Evolutionary conservation across 2,113 vertebrate species (phyloP).

Genomic region (Dolichallabes microphthalmus): DNA sequence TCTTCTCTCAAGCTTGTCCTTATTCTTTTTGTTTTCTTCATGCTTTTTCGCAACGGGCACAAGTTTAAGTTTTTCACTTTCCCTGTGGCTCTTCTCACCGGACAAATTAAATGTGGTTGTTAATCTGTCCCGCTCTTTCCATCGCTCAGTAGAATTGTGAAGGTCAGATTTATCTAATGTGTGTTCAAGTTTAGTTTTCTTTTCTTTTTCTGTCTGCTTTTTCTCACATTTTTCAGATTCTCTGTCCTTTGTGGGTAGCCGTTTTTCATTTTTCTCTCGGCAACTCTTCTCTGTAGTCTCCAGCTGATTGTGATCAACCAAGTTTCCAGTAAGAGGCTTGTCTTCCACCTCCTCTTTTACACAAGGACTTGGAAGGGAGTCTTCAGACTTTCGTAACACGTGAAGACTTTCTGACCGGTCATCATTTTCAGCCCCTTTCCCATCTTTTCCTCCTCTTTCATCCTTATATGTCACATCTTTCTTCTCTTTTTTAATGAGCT

Average conservation of each 20-base stretch:
- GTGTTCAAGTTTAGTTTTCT: conserved; percentile 84
- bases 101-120: conserved; percentile 66
- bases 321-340: conserved; percentile 69
- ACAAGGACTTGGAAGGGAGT: conserved; percentile 60
- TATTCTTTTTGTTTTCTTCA: conserved; percentile 87
- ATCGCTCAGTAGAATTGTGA: conserved; percentile 79
- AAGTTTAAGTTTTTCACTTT: conserved; percentile 85
- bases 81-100: conserved; percentile 84
- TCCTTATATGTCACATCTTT: conserved; percentile 80
- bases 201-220: conserved; percentile 88
- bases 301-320: conserved; percentile 76
- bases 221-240: conserved; percentile 85
- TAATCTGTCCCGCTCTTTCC: conserved; percentile 77
- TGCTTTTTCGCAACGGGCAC: conserved; percentile 74
- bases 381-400: conserved; percentile 67
- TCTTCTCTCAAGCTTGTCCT: conserved; percentile 87
- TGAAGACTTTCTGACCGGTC: conserved; percentile 64
- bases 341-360: conserved; percentile 82
- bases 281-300: conserved; percentile 83
- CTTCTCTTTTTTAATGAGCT: conserved; percentile 79
- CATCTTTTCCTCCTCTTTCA: conserved; percentile 80
- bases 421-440: conserved; percentile 74
- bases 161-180: conserved; percentile 80
- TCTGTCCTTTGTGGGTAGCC: conserved; percentile 79
- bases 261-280: conserved; percentile 85